phyloP scores from a whole-genome alignment of 2,113 vertebrate genomes.

The Jacana jacana region DNA sequence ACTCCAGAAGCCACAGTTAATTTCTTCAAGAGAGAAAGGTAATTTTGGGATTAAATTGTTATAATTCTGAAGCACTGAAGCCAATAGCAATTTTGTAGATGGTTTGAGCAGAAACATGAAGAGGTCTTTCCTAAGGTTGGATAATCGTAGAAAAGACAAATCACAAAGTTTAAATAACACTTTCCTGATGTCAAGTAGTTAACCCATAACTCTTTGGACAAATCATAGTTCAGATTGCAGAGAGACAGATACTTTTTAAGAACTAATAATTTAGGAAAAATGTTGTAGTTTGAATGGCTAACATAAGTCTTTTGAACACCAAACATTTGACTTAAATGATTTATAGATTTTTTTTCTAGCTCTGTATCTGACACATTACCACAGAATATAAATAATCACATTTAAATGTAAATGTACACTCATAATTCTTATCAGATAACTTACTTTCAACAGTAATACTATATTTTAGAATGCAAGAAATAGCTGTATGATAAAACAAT shows the following conservation, averaged over 20 bases:
- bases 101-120: background rate
- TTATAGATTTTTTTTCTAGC: background rate
- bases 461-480: background rate
- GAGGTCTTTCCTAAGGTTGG: background rate
- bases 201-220: background rate
- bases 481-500: background rate
- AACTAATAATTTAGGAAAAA: background rate
- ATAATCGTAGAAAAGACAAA: background rate
- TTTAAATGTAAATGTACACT: background rate
- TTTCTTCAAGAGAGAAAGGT: conserved; percentile 2
- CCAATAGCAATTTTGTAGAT: background rate
- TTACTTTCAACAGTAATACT: background rate
- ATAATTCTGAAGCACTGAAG: background rate
- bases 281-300: background rate
- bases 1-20: background rate
- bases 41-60: background rate
- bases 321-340: background rate
- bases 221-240: background rate
- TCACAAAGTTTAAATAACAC: background rate
- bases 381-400: background rate
- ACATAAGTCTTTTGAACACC: background rate
- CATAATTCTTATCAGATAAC: background rate
- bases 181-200: background rate
- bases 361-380: background rate
- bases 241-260: background rate